phyloP scores from a whole-genome alignment of 1,140 invertebrate species.

The Luehdorfia chinensis region DNA sequence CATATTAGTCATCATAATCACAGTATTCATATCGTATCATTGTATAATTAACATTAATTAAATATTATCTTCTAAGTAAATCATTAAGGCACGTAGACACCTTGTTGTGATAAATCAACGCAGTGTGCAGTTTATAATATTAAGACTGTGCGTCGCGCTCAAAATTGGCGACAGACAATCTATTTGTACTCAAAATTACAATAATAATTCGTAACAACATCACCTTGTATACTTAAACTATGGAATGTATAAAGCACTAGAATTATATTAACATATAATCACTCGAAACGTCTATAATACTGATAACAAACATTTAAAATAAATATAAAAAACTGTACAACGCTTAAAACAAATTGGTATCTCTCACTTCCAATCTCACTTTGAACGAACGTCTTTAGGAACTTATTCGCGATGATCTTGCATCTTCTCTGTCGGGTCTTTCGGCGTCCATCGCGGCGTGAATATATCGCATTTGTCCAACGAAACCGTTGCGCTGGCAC shows the following conservation, averaged over 20 bases:
- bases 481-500: constrained; percentile 50
- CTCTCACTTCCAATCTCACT: too few species aligned
- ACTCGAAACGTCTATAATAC: constrained; percentile 45
- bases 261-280: constrained; percentile 25
- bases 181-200: constrained; percentile 19
- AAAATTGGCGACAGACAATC: neutral
- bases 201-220: constrained; percentile 18
- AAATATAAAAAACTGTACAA: constrained; percentile 6
- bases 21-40: constrained; percentile 25
- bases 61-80: too few species aligned
- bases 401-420: constrained; percentile 6
- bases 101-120: too few species aligned
- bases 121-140: too few species aligned
- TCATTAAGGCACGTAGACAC: too few species aligned
- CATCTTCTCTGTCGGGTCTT: constrained; percentile 25
- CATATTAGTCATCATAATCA: constrained; percentile 31
- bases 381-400: neutral
- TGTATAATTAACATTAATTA: constrained; percentile 6
- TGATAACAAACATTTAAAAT: constrained; percentile 35
- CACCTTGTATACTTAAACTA: constrained; percentile 33
- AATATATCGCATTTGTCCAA: constrained; percentile 54
- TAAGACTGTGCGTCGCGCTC: too few species aligned
- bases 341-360: neutral
- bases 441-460: constrained; percentile 38
- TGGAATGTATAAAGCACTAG: constrained; percentile 38